phyloP scores from a whole-genome alignment of 1,140 invertebrate genomes.

The Lycorma delicatula region DNA sequence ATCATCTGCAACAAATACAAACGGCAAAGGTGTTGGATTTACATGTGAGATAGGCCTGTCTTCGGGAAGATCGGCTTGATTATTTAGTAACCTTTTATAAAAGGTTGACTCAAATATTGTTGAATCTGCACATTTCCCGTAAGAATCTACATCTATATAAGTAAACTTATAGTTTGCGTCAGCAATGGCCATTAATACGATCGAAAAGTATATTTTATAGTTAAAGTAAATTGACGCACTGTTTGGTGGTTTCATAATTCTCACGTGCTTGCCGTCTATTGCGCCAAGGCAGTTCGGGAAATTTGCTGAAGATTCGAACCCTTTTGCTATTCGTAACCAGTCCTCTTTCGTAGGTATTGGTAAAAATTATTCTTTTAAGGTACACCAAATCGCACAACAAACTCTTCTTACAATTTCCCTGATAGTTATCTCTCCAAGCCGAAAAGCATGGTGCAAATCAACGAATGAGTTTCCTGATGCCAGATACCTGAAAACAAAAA shows the following conservation, averaged over 20 bases:
- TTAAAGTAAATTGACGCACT: conserved; percentile 42
- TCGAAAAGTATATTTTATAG: conserved; percentile 43
- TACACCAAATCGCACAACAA: conserved; percentile 21
- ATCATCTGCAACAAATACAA: conserved; percentile 36
- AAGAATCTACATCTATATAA: conserved; percentile 24
- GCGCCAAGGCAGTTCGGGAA: conserved; percentile 35
- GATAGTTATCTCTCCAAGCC: conserved; percentile 24
- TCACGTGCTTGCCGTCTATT: conserved; percentile 39
- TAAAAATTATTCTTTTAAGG: conserved; percentile 20
- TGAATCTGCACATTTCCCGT: conserved; percentile 36
- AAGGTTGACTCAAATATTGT: neutral
- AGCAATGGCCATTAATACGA: conserved; percentile 42
- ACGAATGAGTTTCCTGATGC: conserved; percentile 23
- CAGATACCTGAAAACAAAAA: conserved; percentile 26
- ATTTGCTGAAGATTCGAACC: conserved; percentile 20
- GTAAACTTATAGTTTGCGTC: conserved; percentile 37
- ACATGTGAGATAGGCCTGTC: too few relatives aligned
- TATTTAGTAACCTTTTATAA: neutral
- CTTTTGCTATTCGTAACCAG: conserved; percentile 13
- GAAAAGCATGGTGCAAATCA: conserved; percentile 23
- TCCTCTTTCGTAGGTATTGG: conserved; percentile 15
- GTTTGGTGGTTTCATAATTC: conserved; percentile 32
- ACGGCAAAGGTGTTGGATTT: conserved; percentile 27
- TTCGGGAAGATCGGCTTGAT: neutral
- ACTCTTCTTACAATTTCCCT: conserved; percentile 24